Evolutionary conservation across 2,888 invertebrate species (phyloP).

Genomic region (Ctena decussata): DNA sequence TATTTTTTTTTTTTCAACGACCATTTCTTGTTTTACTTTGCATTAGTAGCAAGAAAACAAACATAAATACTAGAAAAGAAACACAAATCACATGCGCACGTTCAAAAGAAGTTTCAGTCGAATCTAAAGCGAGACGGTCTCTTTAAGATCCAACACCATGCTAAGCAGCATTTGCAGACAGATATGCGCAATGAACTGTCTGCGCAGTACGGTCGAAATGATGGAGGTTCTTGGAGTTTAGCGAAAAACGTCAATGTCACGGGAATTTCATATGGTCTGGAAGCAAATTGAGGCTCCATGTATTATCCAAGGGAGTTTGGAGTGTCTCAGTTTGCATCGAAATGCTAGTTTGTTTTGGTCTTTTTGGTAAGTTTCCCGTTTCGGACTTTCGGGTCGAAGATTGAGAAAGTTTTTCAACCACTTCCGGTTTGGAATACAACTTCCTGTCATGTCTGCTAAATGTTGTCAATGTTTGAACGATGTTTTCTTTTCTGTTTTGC

Average conservation of each 20-base stretch:
- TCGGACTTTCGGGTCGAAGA: not conserved
- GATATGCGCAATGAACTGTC: slow-evolving; percentile 73
- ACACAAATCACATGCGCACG: too few relatives aligned
- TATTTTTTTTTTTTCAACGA: too few relatives aligned
- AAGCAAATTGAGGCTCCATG: slow-evolving; percentile 73
- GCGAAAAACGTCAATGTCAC: slow-evolving; percentile 65
- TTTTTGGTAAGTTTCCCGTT: slow-evolving; percentile 73
- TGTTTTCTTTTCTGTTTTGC: slow-evolving; percentile 52
- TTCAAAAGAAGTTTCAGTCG: too few relatives aligned
- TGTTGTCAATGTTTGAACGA: slow-evolving; percentile 31
- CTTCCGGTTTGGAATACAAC: slow-evolving; percentile 66
- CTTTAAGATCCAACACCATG: not conserved
- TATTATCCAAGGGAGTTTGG: slow-evolving; percentile 68
- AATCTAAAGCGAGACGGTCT: not conserved
- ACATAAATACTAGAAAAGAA: too few relatives aligned
- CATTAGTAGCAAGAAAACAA: too few relatives aligned
- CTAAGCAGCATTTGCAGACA: slow-evolving; percentile 61
- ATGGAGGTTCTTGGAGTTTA: slow-evolving; percentile 51
- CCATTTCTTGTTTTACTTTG: too few relatives aligned
- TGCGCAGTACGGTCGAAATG: slow-evolving; percentile 69
- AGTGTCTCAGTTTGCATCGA: slow-evolving; percentile 73
- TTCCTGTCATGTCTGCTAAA: slow-evolving; percentile 67
- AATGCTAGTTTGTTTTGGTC: slow-evolving; percentile 82
- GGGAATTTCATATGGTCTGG: slow-evolving; percentile 3
- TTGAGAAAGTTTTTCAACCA: slow-evolving; percentile 39